Percentiles rank a stretch among this genome's conserved stretches.
Conservation (phyloP, 2,797 vertebrate species). For the Hypotaenidia philippensis region DNA sequence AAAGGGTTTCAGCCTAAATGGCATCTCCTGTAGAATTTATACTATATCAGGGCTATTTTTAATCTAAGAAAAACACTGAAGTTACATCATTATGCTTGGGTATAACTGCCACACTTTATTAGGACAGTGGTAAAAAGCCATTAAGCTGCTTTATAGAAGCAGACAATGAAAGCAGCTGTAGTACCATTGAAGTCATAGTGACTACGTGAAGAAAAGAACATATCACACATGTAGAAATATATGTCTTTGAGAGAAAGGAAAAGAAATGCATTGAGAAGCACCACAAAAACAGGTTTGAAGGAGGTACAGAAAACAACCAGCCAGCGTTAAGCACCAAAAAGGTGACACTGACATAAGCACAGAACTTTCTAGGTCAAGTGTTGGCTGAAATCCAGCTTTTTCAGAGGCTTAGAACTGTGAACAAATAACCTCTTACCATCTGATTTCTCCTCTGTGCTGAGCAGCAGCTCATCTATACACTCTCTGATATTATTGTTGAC, state of each 20-base stretch:
- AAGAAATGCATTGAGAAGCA: background rate
- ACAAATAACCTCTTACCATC: background rate
- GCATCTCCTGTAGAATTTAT: background rate
- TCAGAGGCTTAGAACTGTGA: background rate
- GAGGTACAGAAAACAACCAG: background rate
- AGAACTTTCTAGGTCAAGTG: background rate
- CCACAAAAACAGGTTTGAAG: background rate
- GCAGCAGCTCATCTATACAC: background rate
- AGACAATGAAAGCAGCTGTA: background rate
- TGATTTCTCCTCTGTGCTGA: background rate
- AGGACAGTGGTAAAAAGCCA: background rate
- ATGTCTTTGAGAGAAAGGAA: background rate
- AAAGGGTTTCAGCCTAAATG: background rate
- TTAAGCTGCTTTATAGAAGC: background rate
- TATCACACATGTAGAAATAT: rapidly evolving
- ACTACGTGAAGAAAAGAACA: background rate
- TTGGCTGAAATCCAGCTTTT: background rate
- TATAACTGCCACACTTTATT: background rate
- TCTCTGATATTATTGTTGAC: background rate
- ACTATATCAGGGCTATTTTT: background rate
- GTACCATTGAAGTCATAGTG: background rate
- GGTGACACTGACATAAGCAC: rapidly evolving
- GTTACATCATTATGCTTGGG: background rate
- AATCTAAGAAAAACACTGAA: background rate
- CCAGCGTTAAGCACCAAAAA: background rate